Base-by-base conservation (phyloP, 2,113 vertebrate genomes). In the Garra rufa region DNA sequence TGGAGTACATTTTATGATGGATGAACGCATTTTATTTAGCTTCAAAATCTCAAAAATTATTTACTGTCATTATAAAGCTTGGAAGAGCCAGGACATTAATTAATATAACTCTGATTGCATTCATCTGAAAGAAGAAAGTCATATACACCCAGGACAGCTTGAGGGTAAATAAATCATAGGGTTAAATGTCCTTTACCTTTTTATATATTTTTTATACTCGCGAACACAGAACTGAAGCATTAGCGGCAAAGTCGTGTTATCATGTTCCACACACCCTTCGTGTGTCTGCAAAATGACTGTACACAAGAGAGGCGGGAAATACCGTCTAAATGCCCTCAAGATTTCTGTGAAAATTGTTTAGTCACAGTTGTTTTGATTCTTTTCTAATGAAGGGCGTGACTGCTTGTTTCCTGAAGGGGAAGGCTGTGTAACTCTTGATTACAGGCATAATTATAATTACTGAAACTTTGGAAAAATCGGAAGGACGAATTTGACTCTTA, bases 401-500 rank as follows among this genome's bases (percentile, higher is more conserved):
- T 17, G 14, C 55, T 79, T 63, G 38, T 28, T 46, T 63, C 34
- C 38, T 63, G 41, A 26, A 41, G 76, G 44, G 14, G 13, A 50
- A 50, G 24, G 21, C 19, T 44, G n/a, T 44, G 50, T 71, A 63
- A 63, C 21, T 71, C 52, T 59, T 76, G 74, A 76, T 59, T 75
- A 48, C 52, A 78, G 34, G 55, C 52, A 78, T 78, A 59, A 59
- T 78, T 26, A 50, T 50, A 75, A 75, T 50, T 48, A 50, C 44
- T 75, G 8, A 50, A 50, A 48, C 38, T 78, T 59, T 24, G 15
- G 24, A 24, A 59, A n/a, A 61, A 44, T 9, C 3, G 8, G 13
- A 43, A 41, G 52, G 57, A 41, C 11, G 8, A 26, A 41, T 44
- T 44, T 78, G 34, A 50, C 44, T 76, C 13, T 46, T 13, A 46